A percentile compares a stretch with the other conserved stretches of the same genome.
Conservation (phyloP, 2,113 vertebrate species). For the Forbesichthys papilliferus region DNA sequence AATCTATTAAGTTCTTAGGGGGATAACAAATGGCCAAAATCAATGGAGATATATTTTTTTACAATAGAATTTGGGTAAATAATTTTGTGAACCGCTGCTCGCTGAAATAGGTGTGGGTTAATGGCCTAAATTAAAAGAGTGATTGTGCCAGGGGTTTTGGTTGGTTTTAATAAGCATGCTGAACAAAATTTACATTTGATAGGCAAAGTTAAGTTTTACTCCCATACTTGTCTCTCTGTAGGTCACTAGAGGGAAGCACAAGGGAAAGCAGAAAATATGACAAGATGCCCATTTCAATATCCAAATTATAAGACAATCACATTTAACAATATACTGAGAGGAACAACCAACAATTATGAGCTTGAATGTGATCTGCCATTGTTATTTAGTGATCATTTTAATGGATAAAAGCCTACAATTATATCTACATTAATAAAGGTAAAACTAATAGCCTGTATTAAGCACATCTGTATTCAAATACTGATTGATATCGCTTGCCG, state of each 20-base stretch:
- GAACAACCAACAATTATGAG: conserved; percentile 1
- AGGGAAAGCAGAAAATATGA: conserved; percentile 85
- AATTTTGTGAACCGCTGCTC: conserved; percentile 97
- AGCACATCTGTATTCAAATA: neutral
- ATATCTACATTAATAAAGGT: neutral
- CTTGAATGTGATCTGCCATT: conserved; percentile 20
- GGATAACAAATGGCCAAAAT: conserved; percentile 58
- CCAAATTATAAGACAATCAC: conserved; percentile 60
- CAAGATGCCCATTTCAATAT: conserved; percentile 86
- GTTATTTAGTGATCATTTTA: conserved; percentile 2
- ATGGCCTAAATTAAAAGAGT: conserved; percentile 94
- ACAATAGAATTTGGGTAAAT: conserved; percentile 66
- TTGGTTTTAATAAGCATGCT: conserved; percentile 96
- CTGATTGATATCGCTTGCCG: neutral
- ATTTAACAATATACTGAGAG: conserved; percentile 19
- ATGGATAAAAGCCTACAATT: neutral
- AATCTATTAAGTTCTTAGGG: neutral
- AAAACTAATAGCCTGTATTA: conserved; percentile 1
- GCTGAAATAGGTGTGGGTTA: conserved; percentile 87
- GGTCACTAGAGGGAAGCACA: conserved; percentile 99
- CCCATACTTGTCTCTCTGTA: conserved; percentile 99
- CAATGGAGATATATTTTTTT: conserved; percentile 65
- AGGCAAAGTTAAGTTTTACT: conserved; percentile 99
- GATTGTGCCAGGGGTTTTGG: conserved; percentile 81
- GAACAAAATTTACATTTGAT: conserved; percentile 99